Evolutionary conservation across 2,888 invertebrate species (phyloP).

Genomic region (Drepanosiphum platanoidis): DNA sequence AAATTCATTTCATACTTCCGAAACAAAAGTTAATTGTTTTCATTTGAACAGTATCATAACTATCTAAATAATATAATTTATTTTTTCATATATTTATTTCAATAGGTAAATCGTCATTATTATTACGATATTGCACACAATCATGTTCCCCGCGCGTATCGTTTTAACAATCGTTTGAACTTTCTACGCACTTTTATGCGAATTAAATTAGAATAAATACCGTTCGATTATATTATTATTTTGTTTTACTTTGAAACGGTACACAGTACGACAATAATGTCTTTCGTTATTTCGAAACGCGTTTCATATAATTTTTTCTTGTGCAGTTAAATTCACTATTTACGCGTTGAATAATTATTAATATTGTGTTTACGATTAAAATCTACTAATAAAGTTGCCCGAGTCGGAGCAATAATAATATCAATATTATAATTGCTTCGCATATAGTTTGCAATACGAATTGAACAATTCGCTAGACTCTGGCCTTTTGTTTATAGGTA

Average conservation of each 20-base stretch:
- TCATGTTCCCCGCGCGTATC: neutral
- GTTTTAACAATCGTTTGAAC: neutral
- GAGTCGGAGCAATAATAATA: neutral
- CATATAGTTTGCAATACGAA: conserved; percentile 1
- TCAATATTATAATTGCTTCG: neutral
- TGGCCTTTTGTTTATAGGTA: conserved; percentile 16
- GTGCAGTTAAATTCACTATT: neutral
- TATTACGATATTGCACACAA: neutral
- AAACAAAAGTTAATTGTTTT: no score
- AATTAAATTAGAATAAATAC: neutral
- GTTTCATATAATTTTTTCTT: neutral
- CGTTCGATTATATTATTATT: neutral
- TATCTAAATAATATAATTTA: neutral
- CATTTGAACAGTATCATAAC: neutral
- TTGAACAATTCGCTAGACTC: neutral
- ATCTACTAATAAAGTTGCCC: conserved; percentile 1
- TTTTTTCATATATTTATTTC: no score
- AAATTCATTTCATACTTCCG: no score
- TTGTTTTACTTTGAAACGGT: neutral
- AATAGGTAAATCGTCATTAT: no score
- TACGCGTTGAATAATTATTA: neutral
- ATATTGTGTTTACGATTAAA: neutral
- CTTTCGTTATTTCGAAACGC: neutral
- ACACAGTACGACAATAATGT: neutral
- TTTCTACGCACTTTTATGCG: neutral